Percentiles rank a stretch among this genome's conserved stretches.
These are phyloP conservation scores for Ibidorhyncha struthersii DNA, from an alignment of 2,113 vertebrate genomes.

Conservation along the genomic window DNA sequence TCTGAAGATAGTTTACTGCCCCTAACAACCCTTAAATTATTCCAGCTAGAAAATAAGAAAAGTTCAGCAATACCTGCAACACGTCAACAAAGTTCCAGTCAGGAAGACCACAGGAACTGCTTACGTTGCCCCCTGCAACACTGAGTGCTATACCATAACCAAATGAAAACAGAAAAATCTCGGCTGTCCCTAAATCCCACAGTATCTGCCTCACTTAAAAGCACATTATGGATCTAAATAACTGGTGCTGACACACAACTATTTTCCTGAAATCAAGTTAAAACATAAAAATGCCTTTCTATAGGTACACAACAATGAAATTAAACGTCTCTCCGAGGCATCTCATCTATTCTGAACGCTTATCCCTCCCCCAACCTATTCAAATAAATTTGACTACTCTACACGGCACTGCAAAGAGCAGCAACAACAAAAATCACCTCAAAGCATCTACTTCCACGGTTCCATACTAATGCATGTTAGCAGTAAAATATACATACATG, in stretches of 20 bases:
- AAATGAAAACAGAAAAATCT: neutral
- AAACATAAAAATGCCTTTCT: neutral
- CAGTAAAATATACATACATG: neutral
- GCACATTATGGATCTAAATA: neutral
- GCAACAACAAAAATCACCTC: neutral
- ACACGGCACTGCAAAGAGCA: neutral
- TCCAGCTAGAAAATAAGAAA: neutral
- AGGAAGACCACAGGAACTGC: neutral
- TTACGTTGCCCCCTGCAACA: neutral
- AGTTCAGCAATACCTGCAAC: neutral
- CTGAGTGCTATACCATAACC: neutral
- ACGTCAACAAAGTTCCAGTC: neutral
- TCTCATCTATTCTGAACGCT: neutral
- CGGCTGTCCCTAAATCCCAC: neutral
- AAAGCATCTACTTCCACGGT: neutral
- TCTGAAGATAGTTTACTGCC: neutral
- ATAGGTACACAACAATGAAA: neutral
- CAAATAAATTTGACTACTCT: neutral
- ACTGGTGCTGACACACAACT: neutral
- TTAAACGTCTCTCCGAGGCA: rapidly evolving
- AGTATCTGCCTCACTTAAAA: neutral
- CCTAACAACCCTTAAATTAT: neutral
- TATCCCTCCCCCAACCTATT: neutral
- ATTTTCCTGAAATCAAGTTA: neutral
- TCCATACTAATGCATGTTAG: neutral